Evolutionary conservation across 2,888 invertebrate genomes (phyloP).

Genomic region (Cotesia congregata): DNA sequence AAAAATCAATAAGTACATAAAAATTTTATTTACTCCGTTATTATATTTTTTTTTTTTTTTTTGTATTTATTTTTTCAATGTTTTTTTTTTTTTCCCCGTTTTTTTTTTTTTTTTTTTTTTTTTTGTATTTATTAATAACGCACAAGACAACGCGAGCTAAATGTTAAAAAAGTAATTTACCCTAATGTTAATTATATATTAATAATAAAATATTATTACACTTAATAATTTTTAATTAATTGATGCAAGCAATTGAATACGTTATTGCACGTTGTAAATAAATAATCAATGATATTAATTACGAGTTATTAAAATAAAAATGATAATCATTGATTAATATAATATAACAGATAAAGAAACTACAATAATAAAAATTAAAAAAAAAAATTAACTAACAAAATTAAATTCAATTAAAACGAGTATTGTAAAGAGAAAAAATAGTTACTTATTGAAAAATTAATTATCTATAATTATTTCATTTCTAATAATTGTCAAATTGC

Average conservation of each 20-base stretch:
- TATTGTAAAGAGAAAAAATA: constrained; percentile 1
- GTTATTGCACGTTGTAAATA: constrained; percentile 52
- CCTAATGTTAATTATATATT: neutral
- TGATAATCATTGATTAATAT: neutral
- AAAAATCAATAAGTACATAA: neutral
- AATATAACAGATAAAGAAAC: neutral
- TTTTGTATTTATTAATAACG: neutral
- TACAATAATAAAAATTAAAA: neutral
- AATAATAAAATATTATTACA: neutral
- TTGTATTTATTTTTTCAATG: neutral
- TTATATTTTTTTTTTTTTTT: neutral
- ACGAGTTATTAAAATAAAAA: neutral
- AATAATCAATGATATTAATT: constrained; percentile 3
- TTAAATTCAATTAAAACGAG: neutral
- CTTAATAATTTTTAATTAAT: neutral
- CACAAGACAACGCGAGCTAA: neutral
- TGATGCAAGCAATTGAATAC: constrained; percentile 32
- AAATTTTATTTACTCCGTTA: neutral
- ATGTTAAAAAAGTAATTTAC: neutral
- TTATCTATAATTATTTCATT: constrained; percentile 4
- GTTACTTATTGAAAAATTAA: constrained; percentile 1
- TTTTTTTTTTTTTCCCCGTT: neutral
- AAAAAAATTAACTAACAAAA: neutral
- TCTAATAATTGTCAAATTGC: constrained; percentile 34
- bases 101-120: neutral